Evolutionary conservation across 2,797 vertebrate genomes (phyloP).

Genomic region (Prunella strophiata): DNA sequence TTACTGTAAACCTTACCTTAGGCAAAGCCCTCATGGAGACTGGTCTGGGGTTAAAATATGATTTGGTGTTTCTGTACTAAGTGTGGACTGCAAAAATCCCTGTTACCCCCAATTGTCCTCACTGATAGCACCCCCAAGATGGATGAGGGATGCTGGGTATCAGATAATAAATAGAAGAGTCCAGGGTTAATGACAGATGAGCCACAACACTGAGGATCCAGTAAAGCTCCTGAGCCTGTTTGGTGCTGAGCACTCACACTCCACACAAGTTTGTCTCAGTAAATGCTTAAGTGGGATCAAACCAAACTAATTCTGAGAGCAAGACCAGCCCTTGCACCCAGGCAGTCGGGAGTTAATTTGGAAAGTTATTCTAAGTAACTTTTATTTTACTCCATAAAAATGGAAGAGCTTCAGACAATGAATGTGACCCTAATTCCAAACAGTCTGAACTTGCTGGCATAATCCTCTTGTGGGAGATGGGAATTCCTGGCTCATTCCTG

Average conservation of each 20-base stretch:
- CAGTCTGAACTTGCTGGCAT: background rate
- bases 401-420: background rate
- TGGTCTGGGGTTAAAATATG: background rate
- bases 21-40: background rate
- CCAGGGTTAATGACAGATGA: too few relatives aligned
- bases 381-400: background rate
- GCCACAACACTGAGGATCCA: too few relatives aligned
- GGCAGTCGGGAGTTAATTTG: background rate
- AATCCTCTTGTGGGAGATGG: background rate
- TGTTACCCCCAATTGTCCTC: background rate
- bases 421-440: background rate
- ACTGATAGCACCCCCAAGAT: background rate
- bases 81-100: background rate
- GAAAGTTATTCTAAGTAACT: background rate
- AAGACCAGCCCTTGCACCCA: background rate
- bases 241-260: background rate
- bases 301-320: background rate
- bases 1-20: background rate
- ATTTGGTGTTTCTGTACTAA: background rate
- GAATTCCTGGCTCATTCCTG: background rate
- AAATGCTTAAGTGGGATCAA: background rate
- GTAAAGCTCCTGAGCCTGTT: background rate
- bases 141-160: background rate
- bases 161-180: background rate
- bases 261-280: background rate